Evolutionary conservation across 2,113 vertebrate species (phyloP), one percentile per base, ranked within the genome.

Genomic region (Myotis davidii): DNA sequence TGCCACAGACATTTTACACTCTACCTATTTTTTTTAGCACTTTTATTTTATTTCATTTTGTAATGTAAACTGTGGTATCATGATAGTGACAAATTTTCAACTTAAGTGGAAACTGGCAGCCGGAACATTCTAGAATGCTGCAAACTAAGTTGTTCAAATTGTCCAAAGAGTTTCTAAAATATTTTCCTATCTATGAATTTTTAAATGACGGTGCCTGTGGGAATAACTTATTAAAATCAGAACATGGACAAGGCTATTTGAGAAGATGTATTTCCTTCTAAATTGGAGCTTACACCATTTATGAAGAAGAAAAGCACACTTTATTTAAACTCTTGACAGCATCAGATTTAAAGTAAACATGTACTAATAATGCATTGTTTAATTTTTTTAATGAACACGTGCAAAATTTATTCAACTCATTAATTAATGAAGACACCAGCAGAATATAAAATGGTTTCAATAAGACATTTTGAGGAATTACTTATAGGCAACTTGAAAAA

Each of bases 291-390:
- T 73, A 64, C 8, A 56, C 18, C 64, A 77, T 65, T 67, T 5
- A 1, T 50, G 85, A 88, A 54, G 85, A 87, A 78, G 77, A 78
- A 81, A 93, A 78, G 32, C 27, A 37, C 14, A 50, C 32, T 92
- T 73, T 96, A 18, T 54, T 82, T 87, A 61, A 88, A 84, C 27
- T 94, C 54, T 74, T 88, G 39, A 89, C 23, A n/a, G 23, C n/a
- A 89, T 94, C 67, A 94, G 59, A 81, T 45, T 90, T 76, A 50
- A 87, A 90, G 61, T 67, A 83, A 88, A 96, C 93, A 45, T 69
- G 42, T 93, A 83, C 25, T 59, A 39, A 85, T 59, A 45, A 88
- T 65, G 48, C 16, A 73, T 42, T 70, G 65, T 92, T 96, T 12
- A 27, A 61, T 61, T 61, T 61, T 61, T 61, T 12, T n/a, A 85